A percentile compares a stretch with the other conserved stretches of the same genome.
Evolutionary conservation across 1,140 invertebrate species (phyloP).

Genomic region (Mycetomoellerius zeteki): DNA sequence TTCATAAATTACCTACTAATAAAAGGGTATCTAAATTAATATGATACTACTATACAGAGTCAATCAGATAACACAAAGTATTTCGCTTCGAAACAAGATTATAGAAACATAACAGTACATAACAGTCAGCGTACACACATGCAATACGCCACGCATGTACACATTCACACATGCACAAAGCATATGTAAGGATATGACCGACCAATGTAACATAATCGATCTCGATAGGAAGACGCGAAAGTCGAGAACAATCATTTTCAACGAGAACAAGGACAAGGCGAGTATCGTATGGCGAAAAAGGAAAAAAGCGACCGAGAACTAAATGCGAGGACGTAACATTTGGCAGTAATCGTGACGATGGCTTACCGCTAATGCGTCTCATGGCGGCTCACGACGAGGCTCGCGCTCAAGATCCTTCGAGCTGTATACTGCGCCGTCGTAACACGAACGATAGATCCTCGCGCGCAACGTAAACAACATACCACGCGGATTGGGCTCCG

Average conservation of each 20-base stretch:
- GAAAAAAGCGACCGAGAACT: not conserved
- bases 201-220: not conserved
- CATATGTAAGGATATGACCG: not conserved
- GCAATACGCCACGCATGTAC: not conserved
- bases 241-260: not conserved
- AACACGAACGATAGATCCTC: conserved; percentile 59
- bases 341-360: conserved; percentile 7
- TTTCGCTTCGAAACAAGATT: not conserved
- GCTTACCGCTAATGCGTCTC: conserved; percentile 84
- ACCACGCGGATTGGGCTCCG: conserved; percentile 69
- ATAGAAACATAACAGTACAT: not conserved
- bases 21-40: not conserved
- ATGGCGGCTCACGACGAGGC: conserved; percentile 77
- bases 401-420: conserved; percentile 73
- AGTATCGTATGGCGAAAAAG: not conserved
- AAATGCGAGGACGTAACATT: not conserved
- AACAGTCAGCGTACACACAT: not conserved
- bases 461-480: conserved; percentile 76
- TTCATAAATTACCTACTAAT: not conserved
- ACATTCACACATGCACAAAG: not conserved
- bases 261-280: not conserved
- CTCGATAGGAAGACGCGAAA: not conserved
- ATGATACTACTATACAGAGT: not conserved
- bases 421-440: conserved; percentile 55
- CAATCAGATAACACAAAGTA: not conserved